Evolutionary conservation across 1,140 invertebrate genomes (phyloP), one percentile per base, ranked within the genome.

Genomic region (Macrostomum lignano): DNA sequence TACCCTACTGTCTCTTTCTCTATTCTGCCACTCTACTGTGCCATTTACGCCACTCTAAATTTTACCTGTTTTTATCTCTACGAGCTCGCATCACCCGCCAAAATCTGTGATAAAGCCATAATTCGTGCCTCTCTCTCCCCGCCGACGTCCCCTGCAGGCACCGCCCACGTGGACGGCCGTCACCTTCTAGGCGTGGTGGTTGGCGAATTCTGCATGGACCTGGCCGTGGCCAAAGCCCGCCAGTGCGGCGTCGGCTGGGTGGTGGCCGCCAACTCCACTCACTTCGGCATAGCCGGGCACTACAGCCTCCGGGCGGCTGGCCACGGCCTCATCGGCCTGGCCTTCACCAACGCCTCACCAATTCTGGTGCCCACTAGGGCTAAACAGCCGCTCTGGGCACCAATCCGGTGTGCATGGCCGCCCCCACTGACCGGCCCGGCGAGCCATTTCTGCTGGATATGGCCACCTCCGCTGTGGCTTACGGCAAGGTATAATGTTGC

Each of bases 271-370:
- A 66, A 67, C n/a, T 78, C 75, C 1, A 84, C 81, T 55, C 77
- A 84, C 58, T 81, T 70, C 51, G 77, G 78, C 1, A 88, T 88
- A 44, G 74, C 74, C 25, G 75, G 74, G 0, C 82, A 70, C 60
- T 91, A 86, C 60, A 64, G 68, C 1, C 53, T 72, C 21, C 65
- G 69, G 46, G 79, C 81, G 0, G 63, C 71, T 30, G 58, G 74
- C 7, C 46, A 70, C 39, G 70, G 69, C 2, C 48, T 79, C 47
- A 86, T 79, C 1, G 91, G 91, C 46, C 78, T 78, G 0, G 84
- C 77, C 81, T n/a, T n/a, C n/a, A n/a, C n/a, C n/a, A n/a, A n/a
- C n/a, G n/a, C n/a, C n/a, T n/a, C n/a, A n/a, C n/a, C 82, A 0
- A 48, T 84, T 22, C 64, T 84, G 52, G 70, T 71, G 0, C 77